phyloP scores from a whole-genome alignment of 1,140 invertebrate species.

The Mya arenaria region DNA sequence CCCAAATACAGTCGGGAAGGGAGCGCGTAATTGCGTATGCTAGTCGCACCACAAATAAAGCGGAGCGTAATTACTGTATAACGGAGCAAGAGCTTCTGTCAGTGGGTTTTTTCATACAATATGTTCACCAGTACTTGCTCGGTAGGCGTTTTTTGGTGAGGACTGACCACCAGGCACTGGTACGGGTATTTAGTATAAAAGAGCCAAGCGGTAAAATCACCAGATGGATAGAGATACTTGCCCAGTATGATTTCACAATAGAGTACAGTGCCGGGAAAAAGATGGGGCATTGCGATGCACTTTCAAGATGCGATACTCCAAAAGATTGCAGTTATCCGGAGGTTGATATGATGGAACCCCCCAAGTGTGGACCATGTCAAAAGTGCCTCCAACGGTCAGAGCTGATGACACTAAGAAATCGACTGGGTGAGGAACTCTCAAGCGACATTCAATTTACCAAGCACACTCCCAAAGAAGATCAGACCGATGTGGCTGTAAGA shows the following conservation, averaged over 20 bases:
- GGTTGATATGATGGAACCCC: background rate
- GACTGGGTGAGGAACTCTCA: background rate
- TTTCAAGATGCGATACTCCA: constrained; percentile 52
- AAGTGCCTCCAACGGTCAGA: background rate
- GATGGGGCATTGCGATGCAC: constrained; percentile 67
- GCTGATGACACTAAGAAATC: background rate
- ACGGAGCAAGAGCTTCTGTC: constrained; percentile 61
- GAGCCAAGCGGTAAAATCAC: constrained; percentile 61
- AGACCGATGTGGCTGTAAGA: background rate
- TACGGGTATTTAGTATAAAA: constrained; percentile 54
- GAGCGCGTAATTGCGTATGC: constrained; percentile 61
- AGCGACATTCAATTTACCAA: background rate
- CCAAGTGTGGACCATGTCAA: constrained; percentile 38
- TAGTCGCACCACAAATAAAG: constrained; percentile 50
- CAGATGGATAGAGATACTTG: constrained; percentile 67
- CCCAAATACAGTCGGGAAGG: constrained; percentile 60
- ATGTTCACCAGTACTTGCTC: constrained; percentile 61
- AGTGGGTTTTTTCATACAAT: constrained; percentile 33
- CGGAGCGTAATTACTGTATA: constrained; percentile 81
- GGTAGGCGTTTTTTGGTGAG: constrained; percentile 56
- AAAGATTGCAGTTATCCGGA: constrained; percentile 10
- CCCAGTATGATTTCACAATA: constrained; percentile 64
- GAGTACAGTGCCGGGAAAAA: constrained; percentile 58
- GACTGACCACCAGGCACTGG: constrained; percentile 64
- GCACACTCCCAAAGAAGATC: background rate